Conservation (phyloP, 2,888 invertebrate species). For the Tenthredo scrophulariae region DNA sequence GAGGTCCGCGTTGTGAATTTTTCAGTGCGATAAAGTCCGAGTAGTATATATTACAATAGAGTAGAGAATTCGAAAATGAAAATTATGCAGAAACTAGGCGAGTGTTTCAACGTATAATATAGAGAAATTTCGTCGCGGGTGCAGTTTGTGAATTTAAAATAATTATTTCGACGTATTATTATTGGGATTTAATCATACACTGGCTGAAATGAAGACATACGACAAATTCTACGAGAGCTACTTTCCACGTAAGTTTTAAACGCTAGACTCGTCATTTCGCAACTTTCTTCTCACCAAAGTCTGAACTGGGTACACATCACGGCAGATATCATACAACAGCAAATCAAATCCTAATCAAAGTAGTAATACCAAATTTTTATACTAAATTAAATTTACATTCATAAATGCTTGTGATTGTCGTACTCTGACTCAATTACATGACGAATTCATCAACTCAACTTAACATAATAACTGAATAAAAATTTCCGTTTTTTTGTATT, state of each 20-base stretch:
- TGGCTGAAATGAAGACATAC: slow-evolving; percentile 58
- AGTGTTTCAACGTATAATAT: neutral
- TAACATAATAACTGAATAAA: neutral
- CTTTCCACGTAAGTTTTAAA: slow-evolving; percentile 62
- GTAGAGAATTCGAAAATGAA: neutral
- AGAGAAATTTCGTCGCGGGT: neutral
- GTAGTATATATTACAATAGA: neutral
- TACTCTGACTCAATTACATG: neutral
- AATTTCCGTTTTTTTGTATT: neutral
- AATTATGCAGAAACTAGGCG: slow-evolving; percentile 1
- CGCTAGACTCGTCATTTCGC: neutral
- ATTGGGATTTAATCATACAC: slow-evolving; percentile 10
- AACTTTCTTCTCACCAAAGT: slow-evolving; percentile 31
- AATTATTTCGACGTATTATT: neutral
- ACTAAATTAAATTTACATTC: neutral
- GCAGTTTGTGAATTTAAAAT: neutral
- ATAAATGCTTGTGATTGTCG: neutral
- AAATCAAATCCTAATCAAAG: neutral
- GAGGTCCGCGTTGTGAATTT: neutral
- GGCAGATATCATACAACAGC: neutral
- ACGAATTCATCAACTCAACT: neutral
- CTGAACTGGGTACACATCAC: neutral
- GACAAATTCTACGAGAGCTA: slow-evolving; percentile 58
- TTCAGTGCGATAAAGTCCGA: neutral
- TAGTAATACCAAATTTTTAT: neutral